Evolutionary conservation across 2,888 invertebrate species (phyloP), one percentile per base, ranked within the genome.

Genomic region (Melieria crassipennis): DNA sequence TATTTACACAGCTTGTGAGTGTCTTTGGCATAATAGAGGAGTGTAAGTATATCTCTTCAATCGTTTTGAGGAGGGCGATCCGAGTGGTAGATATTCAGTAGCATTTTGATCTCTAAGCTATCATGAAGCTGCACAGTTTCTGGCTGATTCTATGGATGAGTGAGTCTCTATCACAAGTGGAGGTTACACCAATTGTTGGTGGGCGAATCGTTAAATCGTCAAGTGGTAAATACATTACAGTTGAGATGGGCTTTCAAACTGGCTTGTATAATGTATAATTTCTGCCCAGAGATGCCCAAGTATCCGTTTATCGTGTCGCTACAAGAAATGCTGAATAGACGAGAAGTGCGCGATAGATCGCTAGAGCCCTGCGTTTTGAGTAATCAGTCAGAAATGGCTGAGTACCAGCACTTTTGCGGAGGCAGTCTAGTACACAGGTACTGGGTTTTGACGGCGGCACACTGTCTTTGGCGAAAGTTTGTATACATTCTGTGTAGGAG

Each of bases 371-470:
- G 30, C 30, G 30, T 30, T 30, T 30, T 30, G 30, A 30, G 30
- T 30, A 30, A 30, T 30, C 30, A 30, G 2, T 30, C 30, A 3
- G 67, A 64, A 9, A 62, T 16, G 58, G 57, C 66, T 13, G 56
- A 11, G 4, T 82, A 79, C 71, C 77, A 79, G n/a, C 86, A 86
- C 71, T 86, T 86, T 74, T 86, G 86, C 66, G 86, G 86, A 9
- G 86, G 85, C n/a, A 81, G 80, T 62, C 72, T 86, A 52, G 79
- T 86, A 5, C 80, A 79, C 65, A 71, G 77, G 1, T 78, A 78
- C 4, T 86, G 86, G 85, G 82, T 86, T 64, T 72, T 86, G 50
- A 83, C 84, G 10, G 86, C 86, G 5, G 86, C 82, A 2, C 86
- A 86, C 74, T 86, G 86, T 66, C 76, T 85, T 47, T 83, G 83